These are phyloP conservation scores for Shinisaurus crocodilurus DNA, from an alignment of 2,113 vertebrate genomes.

Conservation along the genomic window DNA sequence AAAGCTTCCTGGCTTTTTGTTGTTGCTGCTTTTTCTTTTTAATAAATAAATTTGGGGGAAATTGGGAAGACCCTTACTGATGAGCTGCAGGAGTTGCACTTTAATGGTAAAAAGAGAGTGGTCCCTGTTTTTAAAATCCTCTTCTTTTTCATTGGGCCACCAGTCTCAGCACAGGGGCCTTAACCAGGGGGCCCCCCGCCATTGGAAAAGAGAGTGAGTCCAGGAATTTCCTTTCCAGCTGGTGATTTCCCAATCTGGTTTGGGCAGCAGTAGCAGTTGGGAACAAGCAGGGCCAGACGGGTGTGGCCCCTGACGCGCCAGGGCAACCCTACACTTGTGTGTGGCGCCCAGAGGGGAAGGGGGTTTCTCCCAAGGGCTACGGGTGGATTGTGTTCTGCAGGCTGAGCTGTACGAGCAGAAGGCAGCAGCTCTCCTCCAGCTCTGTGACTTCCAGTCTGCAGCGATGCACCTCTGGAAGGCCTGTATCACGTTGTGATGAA, in stretches of 20 bases:
- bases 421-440: constrained; percentile 81
- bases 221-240: not conserved
- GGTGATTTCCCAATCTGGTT: not conserved
- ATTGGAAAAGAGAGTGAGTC: not conserved
- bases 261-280: not conserved
- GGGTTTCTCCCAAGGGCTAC: not conserved
- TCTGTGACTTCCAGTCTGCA: constrained; percentile 84
- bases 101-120: no score
- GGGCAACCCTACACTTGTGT: not conserved
- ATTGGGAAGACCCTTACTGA: no score
- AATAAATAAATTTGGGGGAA: no score
- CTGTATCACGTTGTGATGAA: no score
- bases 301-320: not conserved
- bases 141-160: no score
- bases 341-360: not conserved
- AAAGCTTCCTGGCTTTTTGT: no score
- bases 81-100: no score
- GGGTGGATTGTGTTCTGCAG: constrained; percentile 54
- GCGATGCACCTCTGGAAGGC: constrained; percentile 73
- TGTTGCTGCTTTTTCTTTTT: no score
- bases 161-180: no score
- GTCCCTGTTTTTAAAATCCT: no score
- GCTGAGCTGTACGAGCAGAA: constrained; percentile 66
- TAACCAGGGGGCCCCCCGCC: no score
- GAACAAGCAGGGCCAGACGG: no score